Conservation (phyloP, 2,113 vertebrate species). For the Mandrillus leucophaeus region DNA sequence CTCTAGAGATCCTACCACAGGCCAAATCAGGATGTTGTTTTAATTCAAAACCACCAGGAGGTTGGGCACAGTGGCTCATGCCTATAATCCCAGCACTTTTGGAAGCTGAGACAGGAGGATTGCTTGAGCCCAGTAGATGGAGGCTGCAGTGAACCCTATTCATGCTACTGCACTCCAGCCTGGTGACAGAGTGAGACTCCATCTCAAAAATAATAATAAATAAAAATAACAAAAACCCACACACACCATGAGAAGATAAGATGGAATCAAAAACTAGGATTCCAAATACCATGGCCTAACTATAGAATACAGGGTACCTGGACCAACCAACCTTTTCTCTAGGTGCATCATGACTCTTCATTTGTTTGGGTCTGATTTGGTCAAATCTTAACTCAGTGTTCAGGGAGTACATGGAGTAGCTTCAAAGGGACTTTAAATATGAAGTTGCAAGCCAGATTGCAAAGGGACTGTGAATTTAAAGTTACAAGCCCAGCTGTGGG, state of each 20-base stretch:
- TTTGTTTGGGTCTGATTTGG: not conserved
- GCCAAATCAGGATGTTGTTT: not conserved
- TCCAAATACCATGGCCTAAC: not conserved
- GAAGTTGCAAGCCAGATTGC: not conserved
- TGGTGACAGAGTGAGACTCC: too few species aligned
- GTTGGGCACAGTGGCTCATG: too few species aligned
- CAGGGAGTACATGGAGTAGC: not conserved
- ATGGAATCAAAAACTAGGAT: not conserved
- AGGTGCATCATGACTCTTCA: not conserved
- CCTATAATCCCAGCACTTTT: too few species aligned
- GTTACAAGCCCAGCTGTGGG: not conserved
- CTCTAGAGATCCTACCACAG: not conserved
- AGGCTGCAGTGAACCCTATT: too few species aligned
- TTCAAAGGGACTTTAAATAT: not conserved
- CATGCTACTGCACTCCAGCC: too few species aligned
- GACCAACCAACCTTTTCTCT: not conserved
- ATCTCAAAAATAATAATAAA: too few species aligned
- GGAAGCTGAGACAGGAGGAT: too few species aligned
- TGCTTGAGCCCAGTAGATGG: too few species aligned
- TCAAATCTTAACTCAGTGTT: not conserved
- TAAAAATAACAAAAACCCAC: too few species aligned
- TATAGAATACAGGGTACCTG: not conserved
- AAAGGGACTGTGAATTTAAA: not conserved
- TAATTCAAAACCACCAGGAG: not conserved
- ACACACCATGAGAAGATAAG: not conserved